These are phyloP conservation scores for Corapipo altera DNA, from an alignment of 2,113 vertebrate species.

Conservation along the genomic window DNA sequence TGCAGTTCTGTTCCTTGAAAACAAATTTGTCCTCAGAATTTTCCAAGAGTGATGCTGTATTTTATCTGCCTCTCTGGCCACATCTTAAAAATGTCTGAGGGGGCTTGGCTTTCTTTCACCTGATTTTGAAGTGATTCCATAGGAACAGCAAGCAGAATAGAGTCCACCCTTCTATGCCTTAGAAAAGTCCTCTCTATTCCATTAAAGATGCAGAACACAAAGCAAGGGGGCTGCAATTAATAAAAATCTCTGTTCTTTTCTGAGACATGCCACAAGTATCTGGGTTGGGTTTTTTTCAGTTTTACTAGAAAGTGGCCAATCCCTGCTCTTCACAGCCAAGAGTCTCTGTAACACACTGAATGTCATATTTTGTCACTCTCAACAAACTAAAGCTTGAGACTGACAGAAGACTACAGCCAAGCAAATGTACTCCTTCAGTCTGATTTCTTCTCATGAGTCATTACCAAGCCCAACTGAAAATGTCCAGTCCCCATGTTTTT, in stretches of 20 bases:
- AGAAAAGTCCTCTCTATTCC: background rate
- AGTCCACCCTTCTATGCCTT: background rate
- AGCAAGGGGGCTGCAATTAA: background rate
- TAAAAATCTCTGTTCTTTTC: background rate
- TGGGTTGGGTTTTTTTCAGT: rapidly evolving
- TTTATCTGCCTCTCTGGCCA: background rate
- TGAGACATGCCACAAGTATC: background rate
- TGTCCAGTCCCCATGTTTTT: rapidly evolving
- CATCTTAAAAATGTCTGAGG: background rate
- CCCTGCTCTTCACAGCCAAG: background rate
- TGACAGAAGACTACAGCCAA: background rate
- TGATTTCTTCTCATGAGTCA: background rate
- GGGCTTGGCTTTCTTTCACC: background rate
- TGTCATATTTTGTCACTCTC: background rate
- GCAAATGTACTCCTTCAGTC: background rate
- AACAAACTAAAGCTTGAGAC: background rate
- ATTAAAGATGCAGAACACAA: background rate
- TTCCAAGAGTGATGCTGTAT: background rate
- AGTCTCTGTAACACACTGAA: background rate
- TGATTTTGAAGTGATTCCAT: background rate
- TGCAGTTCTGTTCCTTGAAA: background rate
- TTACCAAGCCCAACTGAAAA: background rate
- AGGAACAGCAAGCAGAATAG: background rate
- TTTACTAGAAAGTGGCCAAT: background rate
- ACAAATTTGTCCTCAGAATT: background rate